Evolutionary conservation across 2,797 vertebrate species (phyloP).

Genomic region (Hippocampus kuda): DNA sequence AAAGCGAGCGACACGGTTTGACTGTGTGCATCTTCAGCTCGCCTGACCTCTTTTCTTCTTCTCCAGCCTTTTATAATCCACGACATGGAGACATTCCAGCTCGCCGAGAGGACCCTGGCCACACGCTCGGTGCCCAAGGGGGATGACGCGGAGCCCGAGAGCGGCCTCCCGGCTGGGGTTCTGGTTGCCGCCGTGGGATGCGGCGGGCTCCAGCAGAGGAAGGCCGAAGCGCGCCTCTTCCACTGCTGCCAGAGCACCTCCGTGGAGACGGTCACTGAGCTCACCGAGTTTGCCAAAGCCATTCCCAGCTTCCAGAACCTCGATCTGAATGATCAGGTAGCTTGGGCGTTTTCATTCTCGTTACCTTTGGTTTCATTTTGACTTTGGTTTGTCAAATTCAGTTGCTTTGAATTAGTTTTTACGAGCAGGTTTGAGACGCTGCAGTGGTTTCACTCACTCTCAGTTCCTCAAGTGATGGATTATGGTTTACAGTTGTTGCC

Average conservation of each 20-base stretch:
- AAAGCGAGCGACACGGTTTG: conserved; percentile 10
- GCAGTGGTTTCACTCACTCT: too few species aligned
- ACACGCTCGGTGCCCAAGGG: conserved; percentile 67
- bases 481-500: too few species aligned
- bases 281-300: conserved; percentile 92
- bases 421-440: too few species aligned
- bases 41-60: background rate
- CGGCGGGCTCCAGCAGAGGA: conserved; percentile 71
- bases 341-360: background rate
- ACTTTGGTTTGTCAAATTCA: background rate
- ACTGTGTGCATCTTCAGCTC: too few species aligned
- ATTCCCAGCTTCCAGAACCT: conserved; percentile 83
- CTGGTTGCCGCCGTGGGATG: conserved; percentile 8
- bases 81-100: conserved; percentile 88
- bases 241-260: conserved; percentile 88
- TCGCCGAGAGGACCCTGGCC: conserved; percentile 81
- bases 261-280: conserved; percentile 86
- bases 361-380: background rate
- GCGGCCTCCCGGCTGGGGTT: conserved; percentile 1
- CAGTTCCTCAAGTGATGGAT: too few species aligned
- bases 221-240: conserved; percentile 84
- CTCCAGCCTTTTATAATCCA: conserved; percentile 89
- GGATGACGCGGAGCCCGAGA: conserved; percentile 30
- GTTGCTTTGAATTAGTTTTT: too few species aligned
- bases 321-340: conserved; percentile 85